phyloP scores from a whole-genome alignment of 2,888 invertebrate species.

The Pseudococcus viburni region DNA sequence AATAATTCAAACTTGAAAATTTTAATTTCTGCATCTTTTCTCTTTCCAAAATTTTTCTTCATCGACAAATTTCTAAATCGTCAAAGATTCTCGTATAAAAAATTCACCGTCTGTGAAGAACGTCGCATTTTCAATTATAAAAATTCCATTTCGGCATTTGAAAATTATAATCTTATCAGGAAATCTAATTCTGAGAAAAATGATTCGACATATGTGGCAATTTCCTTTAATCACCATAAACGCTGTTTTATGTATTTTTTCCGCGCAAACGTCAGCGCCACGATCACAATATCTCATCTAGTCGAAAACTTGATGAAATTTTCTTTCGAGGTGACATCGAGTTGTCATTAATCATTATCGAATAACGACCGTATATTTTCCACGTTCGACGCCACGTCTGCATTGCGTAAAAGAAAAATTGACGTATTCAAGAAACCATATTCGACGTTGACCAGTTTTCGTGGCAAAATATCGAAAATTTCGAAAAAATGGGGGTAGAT shows the following conservation, averaged over 20 bases:
- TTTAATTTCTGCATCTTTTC: too few species aligned
- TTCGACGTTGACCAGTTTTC: neutral
- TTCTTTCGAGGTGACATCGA: neutral
- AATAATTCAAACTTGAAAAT: too few species aligned
- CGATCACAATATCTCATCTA: neutral
- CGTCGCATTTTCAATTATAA: too few species aligned
- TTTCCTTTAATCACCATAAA: neutral
- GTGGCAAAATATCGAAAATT: neutral
- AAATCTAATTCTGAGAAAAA: neutral
- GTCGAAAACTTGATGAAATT: neutral
- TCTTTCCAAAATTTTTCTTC: too few species aligned
- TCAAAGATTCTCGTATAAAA: too few species aligned
- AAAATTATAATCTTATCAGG: neutral
- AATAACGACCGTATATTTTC: neutral
- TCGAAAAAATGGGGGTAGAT: neutral
- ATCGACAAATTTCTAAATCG: too few species aligned
- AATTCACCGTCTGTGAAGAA: too few species aligned
- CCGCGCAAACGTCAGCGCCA: neutral
- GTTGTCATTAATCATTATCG: conserved; percentile 2
- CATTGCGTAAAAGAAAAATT: neutral
- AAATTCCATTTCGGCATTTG: too few species aligned
- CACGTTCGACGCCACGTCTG: neutral
- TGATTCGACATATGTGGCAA: neutral
- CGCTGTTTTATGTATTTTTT: neutral
- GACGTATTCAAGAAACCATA: neutral